These are phyloP conservation scores for Phrynocephalus forsythii DNA, from an alignment of 2,797 vertebrate species.

Conservation along the genomic window DNA sequence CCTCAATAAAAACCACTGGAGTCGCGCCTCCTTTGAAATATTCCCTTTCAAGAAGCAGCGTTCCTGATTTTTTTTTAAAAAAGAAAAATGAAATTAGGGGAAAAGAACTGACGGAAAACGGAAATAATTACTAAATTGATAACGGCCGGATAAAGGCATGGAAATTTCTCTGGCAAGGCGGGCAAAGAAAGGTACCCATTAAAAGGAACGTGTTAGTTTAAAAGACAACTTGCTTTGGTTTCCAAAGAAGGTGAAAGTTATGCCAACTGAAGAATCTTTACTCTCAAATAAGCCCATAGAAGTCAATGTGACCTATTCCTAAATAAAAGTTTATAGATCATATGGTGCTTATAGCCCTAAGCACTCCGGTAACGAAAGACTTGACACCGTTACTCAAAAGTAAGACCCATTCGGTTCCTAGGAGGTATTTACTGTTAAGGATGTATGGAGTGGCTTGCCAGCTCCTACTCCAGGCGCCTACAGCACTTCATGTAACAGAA, in stretches of 20 bases:
- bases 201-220: neutral
- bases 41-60: accelerated
- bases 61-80: too few relatives aligned
- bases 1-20: too few relatives aligned
- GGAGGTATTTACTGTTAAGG: neutral
- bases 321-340: neutral
- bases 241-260: neutral
- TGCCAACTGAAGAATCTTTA: neutral
- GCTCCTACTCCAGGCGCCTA: too few relatives aligned
- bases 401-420: neutral
- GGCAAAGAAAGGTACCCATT: neutral
- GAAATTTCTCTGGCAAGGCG: neutral
- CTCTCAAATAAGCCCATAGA: neutral
- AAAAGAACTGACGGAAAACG: neutral
- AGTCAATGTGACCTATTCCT: neutral
- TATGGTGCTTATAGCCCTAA: neutral
- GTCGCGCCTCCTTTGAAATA: neutral
- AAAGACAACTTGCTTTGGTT: neutral
- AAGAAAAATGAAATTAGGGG: too few relatives aligned
- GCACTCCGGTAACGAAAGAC: too few relatives aligned
- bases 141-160: too few relatives aligned
- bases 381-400: neutral
- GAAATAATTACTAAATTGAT: neutral
- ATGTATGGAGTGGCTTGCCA: too few relatives aligned
- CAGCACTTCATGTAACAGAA: neutral